Conservation (phyloP, 2,797 vertebrate genomes). For the Acestrorhynchus altus region DNA sequence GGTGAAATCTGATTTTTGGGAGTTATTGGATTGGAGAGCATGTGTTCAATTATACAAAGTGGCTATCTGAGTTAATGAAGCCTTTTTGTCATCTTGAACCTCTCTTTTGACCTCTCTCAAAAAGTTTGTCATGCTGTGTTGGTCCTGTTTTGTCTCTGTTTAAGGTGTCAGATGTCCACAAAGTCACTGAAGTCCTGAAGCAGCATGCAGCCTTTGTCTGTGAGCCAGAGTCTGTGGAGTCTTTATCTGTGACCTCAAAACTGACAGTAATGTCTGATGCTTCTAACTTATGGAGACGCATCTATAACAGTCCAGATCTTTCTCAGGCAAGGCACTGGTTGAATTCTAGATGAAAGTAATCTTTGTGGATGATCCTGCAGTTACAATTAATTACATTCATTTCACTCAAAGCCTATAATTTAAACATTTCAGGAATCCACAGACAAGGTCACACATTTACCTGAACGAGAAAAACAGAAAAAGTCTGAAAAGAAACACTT, state of each 20-base stretch:
- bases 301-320: constrained; percentile 65
- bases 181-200: constrained; percentile 71
- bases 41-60: too few relatives aligned
- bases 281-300: constrained; percentile 69
- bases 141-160: constrained; percentile 3
- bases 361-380: not conserved
- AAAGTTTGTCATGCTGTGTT: not conserved
- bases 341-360: not conserved
- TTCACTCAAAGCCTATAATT: not conserved
- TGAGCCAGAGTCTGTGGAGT: constrained; percentile 4
- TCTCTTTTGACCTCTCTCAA: too few relatives aligned
- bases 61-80: too few relatives aligned
- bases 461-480: constrained; percentile 15
- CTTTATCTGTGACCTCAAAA: constrained; percentile 46
- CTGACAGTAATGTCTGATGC: constrained; percentile 1
- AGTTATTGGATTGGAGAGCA: too few relatives aligned
- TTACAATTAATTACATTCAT: not conserved
- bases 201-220: constrained; percentile 53
- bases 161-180: constrained; percentile 70
- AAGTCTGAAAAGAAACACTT: not conserved
- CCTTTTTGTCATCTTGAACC: not conserved
- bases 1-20: too few relatives aligned
- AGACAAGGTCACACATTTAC: constrained; percentile 1
- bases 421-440: constrained; percentile 12
- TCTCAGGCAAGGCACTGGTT: constrained; percentile 67